Conservation (phyloP, 2,113 vertebrate genomes). For the Eira barbara region DNA sequence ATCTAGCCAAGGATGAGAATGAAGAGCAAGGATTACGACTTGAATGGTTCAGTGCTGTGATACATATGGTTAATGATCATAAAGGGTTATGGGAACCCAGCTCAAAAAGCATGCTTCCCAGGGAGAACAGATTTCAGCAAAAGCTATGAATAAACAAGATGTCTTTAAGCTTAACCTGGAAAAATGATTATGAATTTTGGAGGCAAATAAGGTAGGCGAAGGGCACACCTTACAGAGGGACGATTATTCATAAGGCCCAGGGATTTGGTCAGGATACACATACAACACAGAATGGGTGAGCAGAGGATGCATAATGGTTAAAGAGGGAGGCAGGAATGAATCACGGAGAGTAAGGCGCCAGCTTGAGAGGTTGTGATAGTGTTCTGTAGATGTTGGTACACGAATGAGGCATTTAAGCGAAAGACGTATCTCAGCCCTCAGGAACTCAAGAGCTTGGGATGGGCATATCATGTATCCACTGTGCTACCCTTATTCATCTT, state of each 20-base stretch:
- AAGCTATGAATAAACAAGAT: background rate
- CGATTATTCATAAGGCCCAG: background rate
- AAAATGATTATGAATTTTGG: background rate
- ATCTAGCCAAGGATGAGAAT: background rate
- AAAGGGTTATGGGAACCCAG: background rate
- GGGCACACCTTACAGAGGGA: background rate
- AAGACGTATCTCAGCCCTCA: background rate
- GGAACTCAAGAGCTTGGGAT: background rate
- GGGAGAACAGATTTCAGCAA: background rate
- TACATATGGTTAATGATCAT: background rate
- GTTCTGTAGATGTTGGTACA: background rate
- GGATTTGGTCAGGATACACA: background rate
- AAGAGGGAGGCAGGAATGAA: background rate
- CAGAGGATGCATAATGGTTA: background rate
- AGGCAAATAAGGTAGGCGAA: background rate
- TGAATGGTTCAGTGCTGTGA: background rate
- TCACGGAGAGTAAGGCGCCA: background rate
- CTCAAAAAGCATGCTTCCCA: background rate
- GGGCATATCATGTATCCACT: background rate
- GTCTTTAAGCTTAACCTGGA: background rate
- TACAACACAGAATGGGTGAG: background rate
- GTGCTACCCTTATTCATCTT: background rate
- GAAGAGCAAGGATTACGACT: background rate
- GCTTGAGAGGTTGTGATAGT: background rate
- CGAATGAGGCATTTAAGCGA: background rate